Base-by-base conservation (phyloP, 1,140 invertebrate species). In the Megalopta genalis region DNA sequence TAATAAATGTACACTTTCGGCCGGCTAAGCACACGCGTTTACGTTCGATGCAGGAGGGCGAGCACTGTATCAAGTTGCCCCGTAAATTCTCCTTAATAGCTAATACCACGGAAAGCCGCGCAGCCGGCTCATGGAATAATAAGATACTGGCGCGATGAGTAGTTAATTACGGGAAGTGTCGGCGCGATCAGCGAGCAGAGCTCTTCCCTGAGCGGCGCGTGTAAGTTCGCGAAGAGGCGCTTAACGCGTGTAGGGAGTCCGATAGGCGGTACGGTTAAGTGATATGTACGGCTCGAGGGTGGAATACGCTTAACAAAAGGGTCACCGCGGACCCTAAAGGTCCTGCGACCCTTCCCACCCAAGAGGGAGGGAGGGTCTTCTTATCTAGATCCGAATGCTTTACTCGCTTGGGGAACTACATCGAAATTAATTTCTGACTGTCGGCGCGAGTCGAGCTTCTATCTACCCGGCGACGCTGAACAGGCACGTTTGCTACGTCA, bases 381-480 rank as follows among this genome's bases (percentile, higher is more conserved):
- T 86, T 86, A 86, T 86, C 85, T 83, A 70, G 80, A 86, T 86
- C 54, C 85, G 85, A 83, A 83, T 86, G 81, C 62, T 39, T 78
- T 16, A 57, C 76, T 27, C 18, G 39, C 18, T 42, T 66, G 54
- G 57, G 76, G 42, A 77, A 74, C 70, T 76, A 80, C 73, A 80
- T 74, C 70, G 77, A 86, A 85, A 86, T 86, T 86, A 86, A 86
- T 86, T 86, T 83, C 84, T 42, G 67, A 59, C 77, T 54, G 85
- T 73, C 76, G 84, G 77, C 80, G 63, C 54, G 73, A 64, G 73
- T 12, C 42, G 62, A 68, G 77, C 85, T 79, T 67, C 83, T 85
- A 79, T 85, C 84, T 76, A 27, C 60, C 23, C 23, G 46, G 49
- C 62, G 65, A 65, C 52, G 62, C 37, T 57, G 23, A 16, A 49